Evolutionary conservation across 2,113 vertebrate genomes (phyloP).

Genomic region (Calonectris borealis): DNA sequence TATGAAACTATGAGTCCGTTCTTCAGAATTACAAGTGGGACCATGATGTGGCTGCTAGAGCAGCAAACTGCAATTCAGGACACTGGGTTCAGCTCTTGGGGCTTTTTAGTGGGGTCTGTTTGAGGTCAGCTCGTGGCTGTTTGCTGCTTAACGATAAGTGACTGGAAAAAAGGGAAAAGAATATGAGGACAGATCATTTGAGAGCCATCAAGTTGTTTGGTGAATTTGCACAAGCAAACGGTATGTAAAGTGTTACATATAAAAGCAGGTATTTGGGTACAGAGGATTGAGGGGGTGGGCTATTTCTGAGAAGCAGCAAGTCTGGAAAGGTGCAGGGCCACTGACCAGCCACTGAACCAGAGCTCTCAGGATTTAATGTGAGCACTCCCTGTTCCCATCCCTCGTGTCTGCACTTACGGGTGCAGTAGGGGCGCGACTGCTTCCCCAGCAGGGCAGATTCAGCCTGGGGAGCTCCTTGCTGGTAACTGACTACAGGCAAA

Average conservation of each 20-base stretch:
- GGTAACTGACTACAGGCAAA: not conserved
- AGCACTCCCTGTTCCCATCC: not conserved
- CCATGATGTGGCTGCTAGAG: not conserved
- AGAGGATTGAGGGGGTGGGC: not conserved
- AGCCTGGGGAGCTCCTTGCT: not conserved
- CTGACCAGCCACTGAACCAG: not conserved
- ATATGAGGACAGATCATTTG: not conserved
- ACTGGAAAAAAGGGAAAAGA: not conserved
- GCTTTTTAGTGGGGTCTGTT: not conserved
- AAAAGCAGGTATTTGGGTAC: not conserved
- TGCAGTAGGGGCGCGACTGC: accelerated
- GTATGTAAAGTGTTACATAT: not conserved
- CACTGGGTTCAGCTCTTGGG: not conserved
- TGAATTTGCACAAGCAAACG: not conserved
- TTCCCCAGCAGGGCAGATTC: not conserved
- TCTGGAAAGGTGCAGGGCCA: not conserved
- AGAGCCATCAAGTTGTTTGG: accelerated
- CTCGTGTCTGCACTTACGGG: accelerated
- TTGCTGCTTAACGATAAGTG: not conserved
- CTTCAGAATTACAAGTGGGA: not conserved
- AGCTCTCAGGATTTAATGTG: not conserved
- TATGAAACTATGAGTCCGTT: not conserved
- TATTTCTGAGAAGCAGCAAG: not conserved
- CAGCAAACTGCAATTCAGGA: not conserved
- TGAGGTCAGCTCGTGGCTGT: not conserved